Conservation (phyloP, 2,113 vertebrate species). For the Colaptes auratus region DNA sequence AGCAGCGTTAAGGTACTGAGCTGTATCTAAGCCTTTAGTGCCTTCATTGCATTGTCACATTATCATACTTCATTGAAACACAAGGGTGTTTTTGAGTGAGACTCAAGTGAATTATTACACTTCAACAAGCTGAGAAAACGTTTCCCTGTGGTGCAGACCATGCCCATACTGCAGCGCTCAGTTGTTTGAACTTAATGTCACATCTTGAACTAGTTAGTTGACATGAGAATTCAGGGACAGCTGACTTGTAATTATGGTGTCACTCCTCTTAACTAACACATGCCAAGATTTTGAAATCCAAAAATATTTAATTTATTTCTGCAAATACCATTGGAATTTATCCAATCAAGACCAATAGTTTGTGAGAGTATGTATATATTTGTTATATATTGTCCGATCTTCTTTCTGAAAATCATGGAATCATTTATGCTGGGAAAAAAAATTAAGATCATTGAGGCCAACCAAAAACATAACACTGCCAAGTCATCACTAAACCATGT, state of each 20-base stretch:
- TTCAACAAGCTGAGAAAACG: neutral
- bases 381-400: neutral
- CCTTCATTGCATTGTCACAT: neutral
- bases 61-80: neutral
- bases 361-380: neutral
- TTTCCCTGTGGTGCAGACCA: neutral
- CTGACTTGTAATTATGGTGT: neutral
- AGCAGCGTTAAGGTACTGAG: neutral
- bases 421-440: neutral
- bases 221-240: neutral
- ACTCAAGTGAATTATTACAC: neutral
- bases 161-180: neutral
- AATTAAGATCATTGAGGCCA: neutral
- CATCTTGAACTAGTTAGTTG: neutral
- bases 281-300: neutral
- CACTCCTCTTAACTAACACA: neutral
- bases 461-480: neutral
- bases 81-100: neutral
- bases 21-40: neutral
- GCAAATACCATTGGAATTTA: neutral
- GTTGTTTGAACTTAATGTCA: neutral
- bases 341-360: neutral
- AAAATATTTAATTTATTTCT: neutral
- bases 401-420: neutral
- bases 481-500: neutral